Percentiles rank a stretch among this genome's conserved stretches.
Evolutionary conservation across 1,140 invertebrate species (phyloP).

Genomic region (Achatina immaculata): DNA sequence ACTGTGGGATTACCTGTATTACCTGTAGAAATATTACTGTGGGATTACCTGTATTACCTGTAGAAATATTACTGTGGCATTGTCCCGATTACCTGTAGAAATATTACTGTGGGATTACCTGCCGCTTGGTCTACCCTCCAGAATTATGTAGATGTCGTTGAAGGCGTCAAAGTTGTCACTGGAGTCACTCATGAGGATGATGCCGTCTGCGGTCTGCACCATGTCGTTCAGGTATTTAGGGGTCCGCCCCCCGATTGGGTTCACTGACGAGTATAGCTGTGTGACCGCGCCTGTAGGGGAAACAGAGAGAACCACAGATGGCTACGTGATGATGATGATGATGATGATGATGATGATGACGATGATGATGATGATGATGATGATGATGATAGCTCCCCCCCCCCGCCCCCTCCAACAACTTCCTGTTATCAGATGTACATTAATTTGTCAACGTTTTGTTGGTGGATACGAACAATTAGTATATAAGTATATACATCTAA

Average conservation of each 20-base stretch:
- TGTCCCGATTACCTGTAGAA: too few relatives aligned
- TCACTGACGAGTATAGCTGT: not conserved
- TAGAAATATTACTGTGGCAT: too few relatives aligned
- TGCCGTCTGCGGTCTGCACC: slow-evolving; percentile 2
- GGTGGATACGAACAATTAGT: too few relatives aligned
- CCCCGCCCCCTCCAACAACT: not conserved
- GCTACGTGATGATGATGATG: not conserved
- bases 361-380: not conserved
- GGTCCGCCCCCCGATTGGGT: not conserved
- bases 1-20: too few relatives aligned
- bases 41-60: too few relatives aligned
- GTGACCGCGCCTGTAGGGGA: not conserved
- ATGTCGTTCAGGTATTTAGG: slow-evolving; percentile 35
- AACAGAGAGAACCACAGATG: not conserved
- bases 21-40: too few relatives aligned
- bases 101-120: too few relatives aligned
- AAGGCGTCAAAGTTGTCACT: slow-evolving; percentile 23
- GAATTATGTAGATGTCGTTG: slow-evolving; percentile 33
- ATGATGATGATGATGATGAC: not conserved
- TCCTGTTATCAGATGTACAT: not conserved
- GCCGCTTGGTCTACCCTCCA: slow-evolving; percentile 27
- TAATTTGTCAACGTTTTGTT: too few relatives aligned
- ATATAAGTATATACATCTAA: too few relatives aligned
- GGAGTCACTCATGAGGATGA: slow-evolving; percentile 26
- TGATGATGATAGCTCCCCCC: too few relatives aligned